Evolutionary conservation across 2,888 invertebrate species (phyloP).

Genomic region (Andrena bucephala): DNA sequence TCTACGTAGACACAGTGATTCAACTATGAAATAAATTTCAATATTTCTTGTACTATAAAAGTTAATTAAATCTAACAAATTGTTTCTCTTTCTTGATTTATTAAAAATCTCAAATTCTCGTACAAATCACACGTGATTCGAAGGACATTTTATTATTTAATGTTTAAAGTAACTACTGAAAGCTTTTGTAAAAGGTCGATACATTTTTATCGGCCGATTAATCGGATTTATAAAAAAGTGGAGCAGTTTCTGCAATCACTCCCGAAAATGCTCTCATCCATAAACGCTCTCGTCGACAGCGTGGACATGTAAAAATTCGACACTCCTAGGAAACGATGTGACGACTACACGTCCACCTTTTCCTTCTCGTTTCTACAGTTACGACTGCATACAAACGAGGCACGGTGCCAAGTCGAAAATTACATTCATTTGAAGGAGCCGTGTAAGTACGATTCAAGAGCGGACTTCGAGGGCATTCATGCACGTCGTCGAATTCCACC

Average conservation of each 20-base stretch:
- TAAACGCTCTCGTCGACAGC: neutral
- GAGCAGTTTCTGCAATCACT: slow-evolving; percentile 11
- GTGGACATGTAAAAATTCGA: slow-evolving; percentile 24
- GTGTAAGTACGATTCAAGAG: slow-evolving; percentile 16
- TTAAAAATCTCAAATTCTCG: neutral
- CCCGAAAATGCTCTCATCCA: neutral
- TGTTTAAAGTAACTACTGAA: neutral
- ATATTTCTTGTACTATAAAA: neutral
- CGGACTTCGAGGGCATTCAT: slow-evolving; percentile 22
- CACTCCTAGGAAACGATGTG: neutral
- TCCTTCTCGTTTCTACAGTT: slow-evolving; percentile 27
- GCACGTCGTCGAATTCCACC: slow-evolving; percentile 18
- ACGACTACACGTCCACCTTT: neutral
- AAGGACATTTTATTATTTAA: neutral
- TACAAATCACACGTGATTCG: neutral
- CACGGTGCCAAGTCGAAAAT: slow-evolving; percentile 54
- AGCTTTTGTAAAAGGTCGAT: neutral
- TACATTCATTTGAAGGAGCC: slow-evolving; percentile 42
- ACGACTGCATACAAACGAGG: slow-evolving; percentile 34
- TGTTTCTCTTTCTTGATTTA: no score
- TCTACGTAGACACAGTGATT: neutral
- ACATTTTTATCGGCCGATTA: slow-evolving; percentile 3
- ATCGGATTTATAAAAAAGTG: slow-evolving; percentile 1
- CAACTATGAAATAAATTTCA: neutral
- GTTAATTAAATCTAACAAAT: no score